phyloP scores from a whole-genome alignment of 2,797 vertebrate genomes.

The Rhinogobio ventralis region DNA sequence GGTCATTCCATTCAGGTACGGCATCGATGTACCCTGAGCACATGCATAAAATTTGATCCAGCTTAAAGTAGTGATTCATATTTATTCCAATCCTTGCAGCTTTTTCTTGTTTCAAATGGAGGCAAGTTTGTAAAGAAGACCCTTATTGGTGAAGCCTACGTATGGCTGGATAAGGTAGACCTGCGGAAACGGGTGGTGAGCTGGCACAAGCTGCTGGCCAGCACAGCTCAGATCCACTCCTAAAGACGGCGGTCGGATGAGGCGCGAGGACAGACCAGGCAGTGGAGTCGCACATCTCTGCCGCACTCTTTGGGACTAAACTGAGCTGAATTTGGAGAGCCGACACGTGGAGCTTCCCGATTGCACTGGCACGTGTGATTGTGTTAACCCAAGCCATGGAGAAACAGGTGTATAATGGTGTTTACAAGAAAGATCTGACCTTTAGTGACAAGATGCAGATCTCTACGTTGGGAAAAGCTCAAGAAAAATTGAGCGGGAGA shows the following conservation, averaged over 20 bases:
- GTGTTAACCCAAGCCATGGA: constrained; percentile 51
- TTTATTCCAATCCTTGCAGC: constrained; percentile 70
- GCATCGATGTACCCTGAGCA: neutral
- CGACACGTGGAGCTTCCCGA: constrained; percentile 18
- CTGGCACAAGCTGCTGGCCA: constrained; percentile 98
- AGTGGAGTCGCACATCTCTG: constrained; percentile 38
- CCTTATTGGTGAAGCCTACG: constrained; percentile 96
- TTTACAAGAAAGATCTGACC: constrained; percentile 69
- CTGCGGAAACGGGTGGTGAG: constrained; percentile 96
- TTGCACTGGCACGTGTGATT: constrained; percentile 46
- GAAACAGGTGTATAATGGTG: constrained; percentile 48
- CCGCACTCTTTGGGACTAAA: constrained; percentile 42
- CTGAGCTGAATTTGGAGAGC: constrained; percentile 44
- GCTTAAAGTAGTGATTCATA: neutral
- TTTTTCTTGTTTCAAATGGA: constrained; percentile 96
- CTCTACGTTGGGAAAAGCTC: constrained; percentile 58
- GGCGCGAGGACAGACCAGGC: constrained; percentile 14
- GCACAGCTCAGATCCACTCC: constrained; percentile 91
- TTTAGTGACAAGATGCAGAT: constrained; percentile 50
- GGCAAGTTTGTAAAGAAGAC: constrained; percentile 99
- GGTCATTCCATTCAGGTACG: constrained; percentile 95
- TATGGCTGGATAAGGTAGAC: constrained; percentile 99
- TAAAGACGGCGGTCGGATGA: constrained; percentile 63
- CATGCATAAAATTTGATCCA: neutral
- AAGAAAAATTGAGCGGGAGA: constrained; percentile 73